Percentiles rank a stretch among this genome's conserved stretches.
These are phyloP conservation scores for Trinectes maculatus DNA, from an alignment of 2,113 vertebrate genomes.

Conservation along the genomic window DNA sequence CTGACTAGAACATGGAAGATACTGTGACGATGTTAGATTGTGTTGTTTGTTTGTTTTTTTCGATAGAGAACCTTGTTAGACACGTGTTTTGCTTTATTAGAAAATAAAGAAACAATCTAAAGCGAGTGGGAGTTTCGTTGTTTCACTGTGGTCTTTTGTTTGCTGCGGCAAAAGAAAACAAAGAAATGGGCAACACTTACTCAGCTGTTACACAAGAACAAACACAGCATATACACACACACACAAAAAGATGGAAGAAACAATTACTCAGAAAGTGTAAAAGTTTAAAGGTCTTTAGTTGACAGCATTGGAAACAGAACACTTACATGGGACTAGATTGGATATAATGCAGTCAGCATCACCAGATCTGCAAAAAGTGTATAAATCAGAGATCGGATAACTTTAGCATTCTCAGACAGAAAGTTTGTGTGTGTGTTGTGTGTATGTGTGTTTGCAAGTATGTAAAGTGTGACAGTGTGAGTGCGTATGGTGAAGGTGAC, in stretches of 20 bases:
- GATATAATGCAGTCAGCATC: neutral
- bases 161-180: neutral
- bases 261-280: neutral
- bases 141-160: neutral
- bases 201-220: slow-evolving; percentile 3
- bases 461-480: slow-evolving; percentile 14
- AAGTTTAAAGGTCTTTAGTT: too few species aligned
- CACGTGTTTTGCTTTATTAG: slow-evolving; percentile 49
- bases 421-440: neutral
- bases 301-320: neutral
- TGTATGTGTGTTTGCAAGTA: slow-evolving; percentile 1
- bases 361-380: neutral
- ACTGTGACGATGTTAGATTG: slow-evolving; percentile 38
- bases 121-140: slow-evolving; percentile 19
- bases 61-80: slow-evolving; percentile 23
- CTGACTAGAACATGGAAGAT: slow-evolving; percentile 50
- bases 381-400: neutral
- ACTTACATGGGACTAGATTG: too few species aligned
- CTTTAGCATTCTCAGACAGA: neutral
- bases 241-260: neutral
- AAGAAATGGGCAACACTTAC: neutral
- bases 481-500: slow-evolving; percentile 24
- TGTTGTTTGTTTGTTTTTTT: slow-evolving; percentile 61
- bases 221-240: neutral
- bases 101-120: slow-evolving; percentile 43